Evolutionary conservation across 1,140 invertebrate species (phyloP), one percentile per base, ranked within the genome.

Genomic region (Lineus longissimus): DNA sequence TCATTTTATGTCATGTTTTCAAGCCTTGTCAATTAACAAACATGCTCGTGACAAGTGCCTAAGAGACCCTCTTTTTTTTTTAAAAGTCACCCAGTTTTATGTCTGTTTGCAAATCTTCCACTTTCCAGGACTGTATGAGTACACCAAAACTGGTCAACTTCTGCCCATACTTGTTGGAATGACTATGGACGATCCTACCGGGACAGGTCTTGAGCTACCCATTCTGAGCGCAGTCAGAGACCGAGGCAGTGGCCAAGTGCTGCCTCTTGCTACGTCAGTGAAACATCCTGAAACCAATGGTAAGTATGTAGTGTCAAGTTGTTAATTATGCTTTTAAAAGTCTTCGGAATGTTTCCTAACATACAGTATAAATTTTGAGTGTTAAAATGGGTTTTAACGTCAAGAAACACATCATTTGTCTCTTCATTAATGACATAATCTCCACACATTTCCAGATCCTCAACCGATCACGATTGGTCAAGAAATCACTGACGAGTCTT

Each of bases 91-190:
- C n/a, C n/a, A n/a, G n/a, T n/a, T n/a, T n/a, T n/a, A n/a, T n/a
- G n/a, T n/a, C n/a, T n/a, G n/a, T n/a, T n/a, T n/a, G n/a, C n/a
- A n/a, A n/a, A n/a, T n/a, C n/a, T n/a, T n/a, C n/a, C n/a, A n/a
- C n/a, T n/a, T n/a, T n/a, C n/a, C n/a, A 36, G 76, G 76, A 54
- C 76, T 77, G 75, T 79, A 78, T 60, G 73, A 76, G 63, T 71
- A 71, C 63, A 62, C 64, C 9, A 71, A 71, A 61, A 77, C 75
- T 59, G 77, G 77, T 11, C 76, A 78, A 59, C 59, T 79, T 33
- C 58, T 79, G 33, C 77, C 77, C 2, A 78, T 79, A 2, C 63
- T 79, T 60, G 70, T 79, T 55, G 77, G 77, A 15, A 79, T 74
- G 29, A 70, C 47, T 29, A 79, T 79, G 77, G 29, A 55, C 25